phyloP scores from a whole-genome alignment of 2,888 invertebrate genomes.

The Ryuthela nishihirai region DNA sequence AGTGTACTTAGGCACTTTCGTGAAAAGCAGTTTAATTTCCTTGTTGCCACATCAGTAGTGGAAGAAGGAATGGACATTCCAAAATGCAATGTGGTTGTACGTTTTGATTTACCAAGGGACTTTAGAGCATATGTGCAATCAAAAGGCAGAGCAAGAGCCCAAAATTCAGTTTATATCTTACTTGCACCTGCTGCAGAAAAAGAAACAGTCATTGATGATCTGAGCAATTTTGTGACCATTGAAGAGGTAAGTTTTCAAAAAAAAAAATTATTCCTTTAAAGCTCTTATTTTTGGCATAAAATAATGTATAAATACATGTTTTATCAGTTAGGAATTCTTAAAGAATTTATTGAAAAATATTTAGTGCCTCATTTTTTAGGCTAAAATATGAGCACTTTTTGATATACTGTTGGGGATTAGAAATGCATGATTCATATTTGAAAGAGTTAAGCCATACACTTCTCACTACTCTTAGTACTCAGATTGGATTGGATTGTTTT shows the following conservation, averaged over 20 bases:
- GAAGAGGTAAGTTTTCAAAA: constrained; percentile 60
- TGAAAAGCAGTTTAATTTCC: constrained; percentile 82
- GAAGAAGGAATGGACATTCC: constrained; percentile 94
- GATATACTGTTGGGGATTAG: too few relatives aligned
- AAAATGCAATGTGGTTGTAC: constrained; percentile 84
- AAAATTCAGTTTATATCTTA: constrained; percentile 70
- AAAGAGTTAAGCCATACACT: too few relatives aligned
- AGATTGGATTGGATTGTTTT: too few relatives aligned
- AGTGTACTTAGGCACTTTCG: constrained; percentile 61
- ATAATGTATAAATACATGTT: too few relatives aligned
- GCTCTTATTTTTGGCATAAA: too few relatives aligned
- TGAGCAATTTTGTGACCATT: constrained; percentile 71
- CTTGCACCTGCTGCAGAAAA: constrained; percentile 61
- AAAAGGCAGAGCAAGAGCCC: constrained; percentile 76
- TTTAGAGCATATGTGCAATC: constrained; percentile 82
- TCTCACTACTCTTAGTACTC: too few relatives aligned
- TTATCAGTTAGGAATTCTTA: too few relatives aligned
- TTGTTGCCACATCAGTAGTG: constrained; percentile 79
- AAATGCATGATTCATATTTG: too few relatives aligned
- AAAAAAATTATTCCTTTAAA: neutral
- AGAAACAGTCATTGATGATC: constrained; percentile 59
- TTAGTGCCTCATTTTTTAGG: too few relatives aligned
- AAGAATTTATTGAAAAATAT: too few relatives aligned
- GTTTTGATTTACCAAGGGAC: constrained; percentile 66
- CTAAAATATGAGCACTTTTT: too few relatives aligned